A percentile compares a stretch with the other conserved stretches of the same genome.
Conservation (phyloP, 2,113 vertebrate genomes). For the Rhadina sibilatrix region DNA sequence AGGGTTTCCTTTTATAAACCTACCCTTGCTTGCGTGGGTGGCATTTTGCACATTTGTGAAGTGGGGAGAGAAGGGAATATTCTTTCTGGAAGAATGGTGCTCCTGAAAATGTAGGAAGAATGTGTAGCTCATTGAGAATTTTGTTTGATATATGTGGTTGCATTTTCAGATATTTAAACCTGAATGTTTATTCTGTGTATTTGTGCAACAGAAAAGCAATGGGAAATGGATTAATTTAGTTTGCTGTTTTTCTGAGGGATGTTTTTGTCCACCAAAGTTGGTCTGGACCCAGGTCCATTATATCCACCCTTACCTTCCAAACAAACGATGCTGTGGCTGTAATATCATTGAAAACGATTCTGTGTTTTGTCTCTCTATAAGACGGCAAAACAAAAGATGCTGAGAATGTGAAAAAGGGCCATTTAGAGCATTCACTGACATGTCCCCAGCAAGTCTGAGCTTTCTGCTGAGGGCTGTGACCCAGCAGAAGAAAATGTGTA, state of each 20-base stretch:
- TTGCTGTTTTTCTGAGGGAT: neutral
- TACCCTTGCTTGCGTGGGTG: neutral
- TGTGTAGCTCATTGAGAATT: neutral
- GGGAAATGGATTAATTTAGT: neutral
- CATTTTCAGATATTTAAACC: neutral
- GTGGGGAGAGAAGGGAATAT: neutral
- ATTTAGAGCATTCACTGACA: neutral
- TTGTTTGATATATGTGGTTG: neutral
- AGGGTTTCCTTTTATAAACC: neutral
- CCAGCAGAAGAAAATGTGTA: neutral
- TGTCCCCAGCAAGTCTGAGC: neutral
- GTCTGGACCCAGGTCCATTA: neutral
- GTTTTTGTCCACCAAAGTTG: neutral
- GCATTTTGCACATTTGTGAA: neutral
- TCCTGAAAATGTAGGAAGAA: neutral
- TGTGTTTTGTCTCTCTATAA: neutral
- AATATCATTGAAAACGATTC: neutral
- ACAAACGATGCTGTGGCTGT: neutral
- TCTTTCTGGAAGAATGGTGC: neutral
- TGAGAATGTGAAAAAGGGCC: accelerated
- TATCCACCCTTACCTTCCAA: neutral
- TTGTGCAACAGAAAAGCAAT: neutral
- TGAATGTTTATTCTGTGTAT: neutral
- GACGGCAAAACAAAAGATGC: neutral
- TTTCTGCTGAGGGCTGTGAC: neutral